These are phyloP conservation scores for Ormyrus labotus DNA, from an alignment of 2,888 invertebrate species.

Conservation along the genomic window DNA sequence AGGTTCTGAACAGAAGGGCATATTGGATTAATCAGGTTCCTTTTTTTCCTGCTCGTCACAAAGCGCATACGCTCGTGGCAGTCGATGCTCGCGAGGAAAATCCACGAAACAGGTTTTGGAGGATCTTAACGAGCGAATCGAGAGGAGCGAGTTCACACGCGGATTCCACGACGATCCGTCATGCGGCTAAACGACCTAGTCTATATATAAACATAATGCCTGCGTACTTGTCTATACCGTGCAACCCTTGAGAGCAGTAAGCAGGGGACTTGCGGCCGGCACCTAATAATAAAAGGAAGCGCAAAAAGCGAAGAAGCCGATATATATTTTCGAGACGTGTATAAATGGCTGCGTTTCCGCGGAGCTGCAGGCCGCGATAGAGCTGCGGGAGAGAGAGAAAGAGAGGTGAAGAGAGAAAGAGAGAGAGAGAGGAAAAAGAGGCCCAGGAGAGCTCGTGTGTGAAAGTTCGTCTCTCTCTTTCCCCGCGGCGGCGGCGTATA, in stretches of 20 bases:
- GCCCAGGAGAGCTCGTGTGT: slow-evolving; percentile 17
- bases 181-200: slow-evolving; percentile 49
- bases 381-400: slow-evolving; percentile 46
- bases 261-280: slow-evolving; percentile 19
- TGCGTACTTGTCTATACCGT: slow-evolving; percentile 52
- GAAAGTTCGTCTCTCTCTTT: slow-evolving; percentile 59
- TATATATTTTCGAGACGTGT: slow-evolving; percentile 69
- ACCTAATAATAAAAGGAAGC: slow-evolving; percentile 55
- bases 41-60: slow-evolving; percentile 11
- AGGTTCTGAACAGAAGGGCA: slow-evolving; percentile 6
- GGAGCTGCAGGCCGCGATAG: slow-evolving; percentile 47
- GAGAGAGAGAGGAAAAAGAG: slow-evolving; percentile 37
- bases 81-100: slow-evolving; percentile 51
- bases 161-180: slow-evolving; percentile 56
- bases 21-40: slow-evolving; percentile 53
- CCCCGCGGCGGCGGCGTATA: not conserved
- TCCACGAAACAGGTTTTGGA: slow-evolving; percentile 56
- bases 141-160: slow-evolving; percentile 54
- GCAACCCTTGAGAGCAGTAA: slow-evolving; percentile 50
- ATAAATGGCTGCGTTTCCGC: slow-evolving; percentile 59
- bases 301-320: slow-evolving; percentile 66
- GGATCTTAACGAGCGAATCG: slow-evolving; percentile 43
- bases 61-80: slow-evolving; percentile 30
- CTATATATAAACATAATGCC: slow-evolving; percentile 40
- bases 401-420: slow-evolving; percentile 4